Evolutionary conservation across 2,888 invertebrate genomes (phyloP).

Genomic region (Brenthis daphne): DNA sequence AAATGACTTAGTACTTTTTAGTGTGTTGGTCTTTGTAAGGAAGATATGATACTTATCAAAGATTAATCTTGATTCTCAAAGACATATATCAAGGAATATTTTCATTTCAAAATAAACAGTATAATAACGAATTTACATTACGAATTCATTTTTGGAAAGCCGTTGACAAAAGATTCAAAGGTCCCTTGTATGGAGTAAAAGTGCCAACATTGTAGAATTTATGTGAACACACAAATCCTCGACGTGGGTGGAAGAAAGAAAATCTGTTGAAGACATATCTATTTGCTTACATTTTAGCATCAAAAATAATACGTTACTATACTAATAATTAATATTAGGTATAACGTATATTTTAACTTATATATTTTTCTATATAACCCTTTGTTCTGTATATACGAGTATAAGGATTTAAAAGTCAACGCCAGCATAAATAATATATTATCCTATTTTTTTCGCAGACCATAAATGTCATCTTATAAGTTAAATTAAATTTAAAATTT

Average conservation of each 20-base stretch:
- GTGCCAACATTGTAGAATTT: slow-evolving; percentile 26
- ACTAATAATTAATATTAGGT: too few species aligned
- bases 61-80: not conserved
- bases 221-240: slow-evolving; percentile 28
- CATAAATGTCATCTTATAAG: too few species aligned
- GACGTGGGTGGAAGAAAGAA: slow-evolving; percentile 21
- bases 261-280: slow-evolving; percentile 18
- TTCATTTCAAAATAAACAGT: not conserved
- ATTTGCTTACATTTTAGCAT: slow-evolving; percentile 6
- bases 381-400: too few species aligned
- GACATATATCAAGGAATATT: not conserved
- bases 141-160: slow-evolving; percentile 10
- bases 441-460: too few species aligned
- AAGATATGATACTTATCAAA: not conserved
- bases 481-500: too few species aligned
- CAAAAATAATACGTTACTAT: not conserved
- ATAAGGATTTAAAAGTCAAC: too few species aligned
- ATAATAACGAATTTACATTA: slow-evolving; percentile 1
- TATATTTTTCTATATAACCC: too few species aligned
- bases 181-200: slow-evolving; percentile 20
- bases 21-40: too few species aligned
- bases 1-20: too few species aligned
- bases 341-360: too few species aligned
- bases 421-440: too few species aligned
- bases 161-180: slow-evolving; percentile 25